These are phyloP conservation scores for Noctua janthina DNA, from an alignment of 2,888 invertebrate species.

Conservation along the genomic window DNA sequence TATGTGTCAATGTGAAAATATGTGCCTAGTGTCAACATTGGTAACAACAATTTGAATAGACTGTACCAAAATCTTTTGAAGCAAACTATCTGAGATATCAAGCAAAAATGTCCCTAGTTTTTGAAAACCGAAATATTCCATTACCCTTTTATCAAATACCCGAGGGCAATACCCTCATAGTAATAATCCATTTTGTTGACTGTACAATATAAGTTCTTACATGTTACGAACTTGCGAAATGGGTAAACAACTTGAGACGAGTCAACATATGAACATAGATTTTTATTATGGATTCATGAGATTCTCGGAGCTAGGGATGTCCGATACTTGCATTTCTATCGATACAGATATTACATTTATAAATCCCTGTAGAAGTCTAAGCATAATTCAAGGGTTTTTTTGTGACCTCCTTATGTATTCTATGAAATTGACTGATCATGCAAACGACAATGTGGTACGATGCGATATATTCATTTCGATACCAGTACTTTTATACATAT, in stretches of 20 bases:
- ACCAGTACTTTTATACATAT: not conserved
- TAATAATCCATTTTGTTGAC: slow-evolving; percentile 33
- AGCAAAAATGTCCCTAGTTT: slow-evolving; percentile 23
- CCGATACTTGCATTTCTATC: not conserved
- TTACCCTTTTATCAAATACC: slow-evolving; percentile 1
- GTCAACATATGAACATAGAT: slow-evolving; percentile 23
- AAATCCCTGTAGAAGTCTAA: not conserved
- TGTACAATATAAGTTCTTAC: slow-evolving; percentile 20
- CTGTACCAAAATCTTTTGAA: not conserved
- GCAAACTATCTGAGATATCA: not conserved
- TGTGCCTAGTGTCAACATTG: not conserved
- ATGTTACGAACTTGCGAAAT: slow-evolving; percentile 13
- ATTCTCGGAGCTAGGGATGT: slow-evolving; percentile 10
- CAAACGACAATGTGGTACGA: not conserved
- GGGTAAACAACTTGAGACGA: slow-evolving; percentile 42
- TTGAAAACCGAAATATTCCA: slow-evolving; percentile 6
- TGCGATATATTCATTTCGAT: not conserved
- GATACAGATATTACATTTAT: not conserved
- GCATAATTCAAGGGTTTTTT: not conserved
- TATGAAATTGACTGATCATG: not conserved
- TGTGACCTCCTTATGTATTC: not conserved
- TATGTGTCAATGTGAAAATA: not conserved
- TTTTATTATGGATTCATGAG: slow-evolving; percentile 50
- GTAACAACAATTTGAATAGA: not conserved
- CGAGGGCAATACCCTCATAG: slow-evolving; percentile 21